Evolutionary conservation across 1,140 invertebrate genomes (phyloP).

Genomic region (Drosophila ficusphila): DNA sequence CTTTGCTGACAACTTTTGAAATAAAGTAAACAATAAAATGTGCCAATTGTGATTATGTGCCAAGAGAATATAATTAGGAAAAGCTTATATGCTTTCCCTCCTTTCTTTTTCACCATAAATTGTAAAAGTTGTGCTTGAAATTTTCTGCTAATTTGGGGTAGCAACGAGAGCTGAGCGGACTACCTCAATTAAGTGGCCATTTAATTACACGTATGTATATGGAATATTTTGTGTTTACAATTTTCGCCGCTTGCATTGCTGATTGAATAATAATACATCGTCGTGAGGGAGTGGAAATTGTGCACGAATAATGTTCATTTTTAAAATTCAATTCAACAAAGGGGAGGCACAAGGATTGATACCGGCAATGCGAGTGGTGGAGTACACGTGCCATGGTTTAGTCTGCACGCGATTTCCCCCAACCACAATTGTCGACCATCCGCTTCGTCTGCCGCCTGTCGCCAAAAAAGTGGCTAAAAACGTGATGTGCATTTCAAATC

Average conservation of each 20-base stretch:
- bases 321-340: conserved; percentile 53
- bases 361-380: conserved; percentile 5
- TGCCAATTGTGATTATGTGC: conserved; percentile 70
- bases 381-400: conserved; percentile 66
- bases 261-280: conserved; percentile 63
- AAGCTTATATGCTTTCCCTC: conserved; percentile 7
- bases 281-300: background rate
- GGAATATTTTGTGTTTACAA: background rate
- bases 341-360: background rate
- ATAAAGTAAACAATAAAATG: conserved; percentile 75
- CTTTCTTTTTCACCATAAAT: conserved; percentile 21
- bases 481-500: conserved; percentile 69
- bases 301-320: conserved; percentile 48
- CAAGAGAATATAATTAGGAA: conserved; percentile 64
- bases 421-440: conserved; percentile 3
- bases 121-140: conserved; percentile 34
- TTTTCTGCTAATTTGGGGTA: conserved; percentile 10
- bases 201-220: conserved; percentile 37
- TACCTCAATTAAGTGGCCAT: conserved; percentile 37
- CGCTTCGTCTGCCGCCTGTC: conserved; percentile 52
- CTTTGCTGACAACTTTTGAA: conserved; percentile 46
- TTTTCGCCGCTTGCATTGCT: conserved; percentile 24
- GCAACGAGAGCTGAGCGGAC: background rate
- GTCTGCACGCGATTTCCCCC: conserved; percentile 56
- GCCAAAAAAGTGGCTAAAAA: conserved; percentile 72